phyloP scores from a whole-genome alignment of 1,140 invertebrate species.

The Acromyrmex echinatior region DNA sequence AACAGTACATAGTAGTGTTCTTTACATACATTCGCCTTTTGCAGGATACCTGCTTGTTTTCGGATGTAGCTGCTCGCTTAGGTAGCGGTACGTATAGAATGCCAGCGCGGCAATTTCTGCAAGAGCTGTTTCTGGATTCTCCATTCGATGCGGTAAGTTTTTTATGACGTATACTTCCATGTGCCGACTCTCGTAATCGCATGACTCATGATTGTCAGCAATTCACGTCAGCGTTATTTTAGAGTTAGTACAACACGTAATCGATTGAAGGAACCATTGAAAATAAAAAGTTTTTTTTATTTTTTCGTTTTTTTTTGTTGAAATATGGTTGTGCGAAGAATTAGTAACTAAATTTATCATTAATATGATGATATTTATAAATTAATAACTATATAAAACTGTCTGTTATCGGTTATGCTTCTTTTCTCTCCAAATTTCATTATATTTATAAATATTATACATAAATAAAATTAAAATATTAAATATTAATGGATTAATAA shows the following conservation, averaged over 20 bases:
- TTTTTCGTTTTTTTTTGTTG: no score
- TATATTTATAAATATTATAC: not conserved
- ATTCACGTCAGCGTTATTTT: constrained; percentile 5
- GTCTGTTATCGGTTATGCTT: not conserved
- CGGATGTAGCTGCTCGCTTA: constrained; percentile 94
- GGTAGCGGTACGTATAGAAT: constrained; percentile 94
- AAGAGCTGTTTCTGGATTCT: constrained; percentile 97
- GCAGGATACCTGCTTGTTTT: constrained; percentile 96
- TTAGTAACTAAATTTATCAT: not conserved
- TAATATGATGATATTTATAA: not conserved
- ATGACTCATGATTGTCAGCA: constrained; percentile 16
- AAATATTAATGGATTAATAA: no score
- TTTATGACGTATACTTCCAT: not conserved
- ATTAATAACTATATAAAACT: not conserved
- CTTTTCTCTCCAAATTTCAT: not conserved
- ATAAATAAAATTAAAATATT: not conserved
- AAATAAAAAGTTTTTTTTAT: not conserved
- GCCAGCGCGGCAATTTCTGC: constrained; percentile 94
- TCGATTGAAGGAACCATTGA: not conserved
- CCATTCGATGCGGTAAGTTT: constrained; percentile 89
- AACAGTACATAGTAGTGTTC: not conserved
- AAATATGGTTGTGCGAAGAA: not conserved
- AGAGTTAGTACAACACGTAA: not conserved
- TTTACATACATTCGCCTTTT: constrained; percentile 86
- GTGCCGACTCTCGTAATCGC: not conserved